Evolutionary conservation across 2,113 vertebrate genomes (phyloP), one percentile per base, ranked within the genome.

Genomic region (Spermophilus dauricus): DNA sequence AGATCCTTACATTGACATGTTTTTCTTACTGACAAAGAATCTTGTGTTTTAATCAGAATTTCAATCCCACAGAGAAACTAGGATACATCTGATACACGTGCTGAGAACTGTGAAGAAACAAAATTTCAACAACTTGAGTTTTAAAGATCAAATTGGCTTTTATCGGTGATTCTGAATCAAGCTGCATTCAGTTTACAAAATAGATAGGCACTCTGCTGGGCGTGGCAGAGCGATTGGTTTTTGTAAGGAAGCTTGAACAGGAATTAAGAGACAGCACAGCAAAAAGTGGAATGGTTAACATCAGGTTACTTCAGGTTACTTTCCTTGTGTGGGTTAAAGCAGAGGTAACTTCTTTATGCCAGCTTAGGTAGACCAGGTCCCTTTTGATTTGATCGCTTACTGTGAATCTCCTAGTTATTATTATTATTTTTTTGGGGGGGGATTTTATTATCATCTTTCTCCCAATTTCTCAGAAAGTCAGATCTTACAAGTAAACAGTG

Each of bases 1-100:
- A 86, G 84, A 73, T 30, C 61, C 8, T 97, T 1, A 0, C 7
- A 83, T 34, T 86, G 69, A 45, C 48, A 67, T 84, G 42, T 9
- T n/a, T 89, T 85, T 83, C 61, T 42, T 30, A 2, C 0, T 0
- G 22, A 83, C 22, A 28, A 0, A n/a, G 5, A 24, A 37, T 56
- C 42, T 88, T 4, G 0, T 28, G 1, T 72, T 89, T 98, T 97
- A 83, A 85, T 69, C 61, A 90, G 81, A 78, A 1, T 97, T 87
- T 94, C 24, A 88, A 24, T 90, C 22, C 34, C 63, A 32, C 8
- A 95, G 58, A 56, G 3, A 34, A 95, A 80, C 1, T 76, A 86
- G 91, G n/a, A n/a, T 28, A 0, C 37, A 2, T 0, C 0, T 14
- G 67, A 26, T 85, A 69, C 48, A 65, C 17, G 1, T 32, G 18